Base-by-base conservation (phyloP, 2,113 vertebrate species). In the Lonchura striata region DNA sequence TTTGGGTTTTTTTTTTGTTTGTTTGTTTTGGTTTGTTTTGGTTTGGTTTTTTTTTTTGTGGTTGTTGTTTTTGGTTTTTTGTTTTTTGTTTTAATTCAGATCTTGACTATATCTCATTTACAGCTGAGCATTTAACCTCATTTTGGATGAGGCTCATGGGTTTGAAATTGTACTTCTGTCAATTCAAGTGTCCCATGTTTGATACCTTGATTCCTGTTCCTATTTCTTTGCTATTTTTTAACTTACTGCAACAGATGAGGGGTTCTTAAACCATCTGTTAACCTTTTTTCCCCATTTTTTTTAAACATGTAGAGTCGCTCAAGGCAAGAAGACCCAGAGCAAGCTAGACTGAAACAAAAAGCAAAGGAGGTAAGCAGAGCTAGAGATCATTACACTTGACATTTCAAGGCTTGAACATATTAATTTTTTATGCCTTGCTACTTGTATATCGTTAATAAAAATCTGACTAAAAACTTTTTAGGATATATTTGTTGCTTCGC, bases 361-460 rank as follows among this genome's bases (percentile, higher is more conserved):
- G 98, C 98, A 97, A 98, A 99, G 98, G 99, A 99, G 99, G 98
- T 99, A 98, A 98, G 98, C 98, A 97, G 97, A 95, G 97, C 96
- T 96, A 92, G 98, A 98, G 98, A 99, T 99, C 99, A 98, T 99
- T 99, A 99, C 98, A 98, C 98, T 98, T 99, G 99, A 99, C 99
- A 98, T 99, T 99, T 98, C 98, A 98, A 98, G 98, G 98, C 98
- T 99, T 96, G 91, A 85, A 95, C 93, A 93, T 98, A 99, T 99
- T 98, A 99, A 99, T 99, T 98, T 99, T 99, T 99, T 98, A 99
- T 99, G 98, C 98, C 97, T 96, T 97, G 94, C 98, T 99, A 98
- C 99, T 99, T 99, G 98, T 99, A 98, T 99, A 98, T 98, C 98
- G 98, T 98, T 98, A 99, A 99, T 99, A 99, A 99, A 99, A 99